A percentile compares a stretch with the other conserved stretches of the same genome.
Evolutionary conservation across 2,888 invertebrate species (phyloP).

Genomic region (Lathronympha strigana): DNA sequence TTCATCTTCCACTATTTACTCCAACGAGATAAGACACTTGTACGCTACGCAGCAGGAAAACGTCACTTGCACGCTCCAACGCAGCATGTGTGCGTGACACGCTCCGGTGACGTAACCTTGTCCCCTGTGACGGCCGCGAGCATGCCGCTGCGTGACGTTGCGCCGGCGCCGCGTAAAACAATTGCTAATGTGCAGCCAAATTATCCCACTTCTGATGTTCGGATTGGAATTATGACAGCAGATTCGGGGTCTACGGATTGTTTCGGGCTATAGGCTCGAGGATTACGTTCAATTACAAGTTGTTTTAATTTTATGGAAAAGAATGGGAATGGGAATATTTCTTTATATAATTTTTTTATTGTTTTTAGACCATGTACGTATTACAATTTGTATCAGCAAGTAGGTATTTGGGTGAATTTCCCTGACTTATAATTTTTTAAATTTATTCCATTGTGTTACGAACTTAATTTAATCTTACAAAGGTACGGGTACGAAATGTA

Average conservation of each 20-base stretch:
- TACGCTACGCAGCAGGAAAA: slow-evolving; percentile 25
- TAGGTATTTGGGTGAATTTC: too few species aligned
- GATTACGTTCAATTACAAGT: neutral
- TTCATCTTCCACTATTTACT: too few species aligned
- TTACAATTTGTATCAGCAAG: too few species aligned
- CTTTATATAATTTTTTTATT: neutral
- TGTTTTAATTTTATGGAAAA: neutral
- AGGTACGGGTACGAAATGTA: too few species aligned
- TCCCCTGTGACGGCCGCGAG: slow-evolving; percentile 53
- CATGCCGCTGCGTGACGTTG: slow-evolving; percentile 43
- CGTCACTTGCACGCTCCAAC: slow-evolving; percentile 39
- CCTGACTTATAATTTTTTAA: too few species aligned
- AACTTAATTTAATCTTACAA: too few species aligned
- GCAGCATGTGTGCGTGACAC: slow-evolving; percentile 44
- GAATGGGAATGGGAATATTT: too few species aligned
- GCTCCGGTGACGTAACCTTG: slow-evolving; percentile 61
- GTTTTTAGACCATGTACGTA: neutral
- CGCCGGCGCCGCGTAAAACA: slow-evolving; percentile 41
- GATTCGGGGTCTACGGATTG: slow-evolving; percentile 43
- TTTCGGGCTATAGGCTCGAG: slow-evolving; percentile 46
- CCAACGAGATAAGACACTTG: neutral
- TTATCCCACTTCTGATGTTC: slow-evolving; percentile 47
- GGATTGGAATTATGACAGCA: slow-evolving; percentile 39
- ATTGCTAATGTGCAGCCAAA: slow-evolving; percentile 47
- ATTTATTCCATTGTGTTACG: too few species aligned